Base-by-base conservation (phyloP, 2,797 vertebrate species). In the Chromobotia macracanthus region DNA sequence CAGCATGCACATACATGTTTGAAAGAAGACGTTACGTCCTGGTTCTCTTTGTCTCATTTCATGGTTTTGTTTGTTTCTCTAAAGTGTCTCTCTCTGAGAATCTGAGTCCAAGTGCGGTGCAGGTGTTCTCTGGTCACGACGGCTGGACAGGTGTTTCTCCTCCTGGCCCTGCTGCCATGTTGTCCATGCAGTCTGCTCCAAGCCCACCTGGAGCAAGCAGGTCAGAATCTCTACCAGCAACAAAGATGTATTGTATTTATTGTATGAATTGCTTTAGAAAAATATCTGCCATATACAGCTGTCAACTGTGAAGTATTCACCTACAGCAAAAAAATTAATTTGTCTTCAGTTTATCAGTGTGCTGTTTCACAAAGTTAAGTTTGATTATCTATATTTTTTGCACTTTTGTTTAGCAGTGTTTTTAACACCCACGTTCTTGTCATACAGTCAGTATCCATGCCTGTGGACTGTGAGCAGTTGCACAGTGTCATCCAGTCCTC, bases 391-490 rank as follows among this genome's bases (percentile, higher is more conserved):
- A 31, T 35, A 8, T n/a, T 71, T n/a, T 8, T 31, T 53, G 25
- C 23, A 71, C 15, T 19, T 76, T 23, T 23, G 16, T 56, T 23
- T 38, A 16, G 13, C 25, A 1, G 1, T 23, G 63, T 35, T 50
- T 51, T 44, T 28, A 48, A 1, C 55, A 12, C 51, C 2, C 75
- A 78, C 5, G 1, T 86, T 13, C 5, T 63, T 71, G 9, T 44
- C 28, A 56, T 89, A 58, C 90, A 98, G 96, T 89, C 95, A 96
- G 87, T 96, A 95, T 63, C 95, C 96, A 0, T 97, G 95, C 87
- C 92, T 97, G 79, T 98, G 96, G 97, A 94, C 95, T 2, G 92
- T 96, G 74, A 95, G 94, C 83, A 95, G 93, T 77, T 85, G 90
- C 2, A 90, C 93, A 1, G 87, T 95, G 13, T 94, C 92, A 73